Evolutionary conservation across 2,888 invertebrate genomes (phyloP).

Genomic region (Campoletis raptor): DNA sequence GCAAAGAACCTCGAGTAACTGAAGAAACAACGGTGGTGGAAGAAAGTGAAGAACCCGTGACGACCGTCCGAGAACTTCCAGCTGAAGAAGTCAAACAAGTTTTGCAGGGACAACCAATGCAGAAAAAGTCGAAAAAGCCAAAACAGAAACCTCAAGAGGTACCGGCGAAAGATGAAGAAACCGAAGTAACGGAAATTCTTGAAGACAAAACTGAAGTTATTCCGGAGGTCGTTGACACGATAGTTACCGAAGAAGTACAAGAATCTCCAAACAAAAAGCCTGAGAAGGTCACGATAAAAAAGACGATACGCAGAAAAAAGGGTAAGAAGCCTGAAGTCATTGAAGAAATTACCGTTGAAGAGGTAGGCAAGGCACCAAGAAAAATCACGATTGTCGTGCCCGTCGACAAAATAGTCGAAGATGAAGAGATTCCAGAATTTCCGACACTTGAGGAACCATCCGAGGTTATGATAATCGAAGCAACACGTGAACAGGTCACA

Average conservation of each 20-base stretch:
- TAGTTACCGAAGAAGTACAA: conserved; percentile 72
- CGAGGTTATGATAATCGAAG: conserved; percentile 50
- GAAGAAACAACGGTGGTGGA: conserved; percentile 82
- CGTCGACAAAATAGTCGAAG: conserved; percentile 53
- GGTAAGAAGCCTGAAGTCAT: conserved; percentile 71
- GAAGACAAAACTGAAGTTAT: conserved; percentile 45
- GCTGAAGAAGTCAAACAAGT: conserved; percentile 73
- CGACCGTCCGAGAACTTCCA: conserved; percentile 72
- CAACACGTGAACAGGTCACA: conserved; percentile 75
- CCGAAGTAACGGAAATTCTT: conserved; percentile 67
- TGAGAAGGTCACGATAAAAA: conserved; percentile 66
- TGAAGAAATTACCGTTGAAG: conserved; percentile 75
- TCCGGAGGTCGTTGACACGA: conserved; percentile 69
- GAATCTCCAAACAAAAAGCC: conserved; percentile 70
- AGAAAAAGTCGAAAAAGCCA: conserved; percentile 60
- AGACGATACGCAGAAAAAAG: conserved; percentile 58
- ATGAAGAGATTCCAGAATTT: conserved; percentile 40
- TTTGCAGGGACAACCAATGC: conserved; percentile 35
- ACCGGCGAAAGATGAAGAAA: conserved; percentile 75
- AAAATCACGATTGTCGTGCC: conserved; percentile 52
- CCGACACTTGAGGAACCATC: conserved; percentile 69
- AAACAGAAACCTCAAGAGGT: conserved; percentile 71
- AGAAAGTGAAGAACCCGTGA: conserved; percentile 75
- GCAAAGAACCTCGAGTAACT: conserved; percentile 76
- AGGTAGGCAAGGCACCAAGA: conserved; percentile 70